These are phyloP conservation scores for Drosophila elegans DNA, from an alignment of 1,140 invertebrate species.

Conservation along the genomic window DNA sequence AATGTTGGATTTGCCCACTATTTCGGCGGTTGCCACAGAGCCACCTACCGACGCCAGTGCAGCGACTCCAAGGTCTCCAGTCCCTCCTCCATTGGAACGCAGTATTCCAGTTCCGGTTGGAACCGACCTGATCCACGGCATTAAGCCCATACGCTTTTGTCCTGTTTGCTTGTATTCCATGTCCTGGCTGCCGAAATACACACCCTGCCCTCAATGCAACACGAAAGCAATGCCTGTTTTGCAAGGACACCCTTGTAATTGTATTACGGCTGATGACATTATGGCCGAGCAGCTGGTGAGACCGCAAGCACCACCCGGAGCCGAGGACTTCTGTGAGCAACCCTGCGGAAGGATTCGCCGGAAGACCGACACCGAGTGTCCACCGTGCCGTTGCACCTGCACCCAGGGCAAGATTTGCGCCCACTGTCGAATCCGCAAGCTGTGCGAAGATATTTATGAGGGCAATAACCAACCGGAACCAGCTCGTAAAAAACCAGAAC, in stretches of 20 bases:
- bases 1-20: background rate
- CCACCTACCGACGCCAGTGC: background rate
- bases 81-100: background rate
- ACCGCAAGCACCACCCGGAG: background rate
- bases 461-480: background rate
- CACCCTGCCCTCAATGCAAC: constrained; percentile 52
- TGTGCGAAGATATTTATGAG: constrained; percentile 61
- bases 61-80: background rate
- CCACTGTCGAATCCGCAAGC: constrained; percentile 63
- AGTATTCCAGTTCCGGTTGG: constrained; percentile 41
- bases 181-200: constrained; percentile 69
- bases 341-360: background rate
- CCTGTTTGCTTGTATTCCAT: constrained; percentile 61
- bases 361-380: background rate
- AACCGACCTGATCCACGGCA: background rate
- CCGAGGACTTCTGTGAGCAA: constrained; percentile 32
- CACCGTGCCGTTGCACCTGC: constrained; percentile 55
- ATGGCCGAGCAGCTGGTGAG: constrained; percentile 38
- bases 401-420: constrained; percentile 46
- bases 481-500: background rate
- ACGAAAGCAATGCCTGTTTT: constrained; percentile 36
- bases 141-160: constrained; percentile 58
- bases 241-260: background rate
- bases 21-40: too few species aligned
- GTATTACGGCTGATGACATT: constrained; percentile 30